A percentile compares a stretch with the other conserved stretches of the same genome.
phyloP scores from a whole-genome alignment of 2,888 invertebrate species.

The Microctonus aethiopoides region DNA sequence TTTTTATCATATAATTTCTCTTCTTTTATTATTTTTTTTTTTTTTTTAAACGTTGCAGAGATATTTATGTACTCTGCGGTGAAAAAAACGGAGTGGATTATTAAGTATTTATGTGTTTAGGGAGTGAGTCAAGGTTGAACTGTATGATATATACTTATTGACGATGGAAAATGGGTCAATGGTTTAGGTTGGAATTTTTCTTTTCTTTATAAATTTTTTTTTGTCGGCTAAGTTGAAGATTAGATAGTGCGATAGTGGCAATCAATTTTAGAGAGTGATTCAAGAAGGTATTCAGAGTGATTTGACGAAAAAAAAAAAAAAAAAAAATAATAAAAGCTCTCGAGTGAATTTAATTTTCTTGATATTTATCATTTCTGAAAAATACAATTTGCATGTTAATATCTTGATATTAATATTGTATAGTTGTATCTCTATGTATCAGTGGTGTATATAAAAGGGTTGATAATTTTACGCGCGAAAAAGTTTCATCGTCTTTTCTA shows the following conservation, averaged over 20 bases:
- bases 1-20: not conserved
- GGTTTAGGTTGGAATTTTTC: not conserved
- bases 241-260: not conserved
- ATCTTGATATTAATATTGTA: not conserved
- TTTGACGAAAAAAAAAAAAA: not conserved
- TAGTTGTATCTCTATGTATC: not conserved
- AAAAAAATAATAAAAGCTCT: too few species aligned
- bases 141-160: not conserved
- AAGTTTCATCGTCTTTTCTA: not conserved
- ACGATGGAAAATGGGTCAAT: not conserved
- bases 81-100: not conserved
- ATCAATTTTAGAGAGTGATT: not conserved
- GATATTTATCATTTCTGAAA: not conserved
- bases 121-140: not conserved
- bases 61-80: not conserved
- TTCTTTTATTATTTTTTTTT: not conserved
- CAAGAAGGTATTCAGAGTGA: not conserved
- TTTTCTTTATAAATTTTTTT: not conserved
- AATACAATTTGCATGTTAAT: not conserved
- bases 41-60: not conserved
- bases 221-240: not conserved
- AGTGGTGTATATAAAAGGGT: not conserved
- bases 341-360: not conserved
- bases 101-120: not conserved
- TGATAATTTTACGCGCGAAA: not conserved